Conservation (phyloP, 1,140 invertebrate species). For the Maconellicoccus hirsutus region DNA sequence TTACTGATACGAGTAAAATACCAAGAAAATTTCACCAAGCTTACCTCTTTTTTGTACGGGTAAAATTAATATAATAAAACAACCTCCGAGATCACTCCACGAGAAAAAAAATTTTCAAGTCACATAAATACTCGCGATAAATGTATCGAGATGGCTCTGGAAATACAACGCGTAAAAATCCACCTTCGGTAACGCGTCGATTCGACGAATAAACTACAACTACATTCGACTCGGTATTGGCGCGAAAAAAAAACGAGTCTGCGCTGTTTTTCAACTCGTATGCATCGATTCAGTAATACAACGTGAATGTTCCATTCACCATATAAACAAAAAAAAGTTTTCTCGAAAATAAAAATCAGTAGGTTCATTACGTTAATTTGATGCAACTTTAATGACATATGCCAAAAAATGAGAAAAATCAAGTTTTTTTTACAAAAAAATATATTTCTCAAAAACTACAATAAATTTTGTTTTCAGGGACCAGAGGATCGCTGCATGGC, state of each 20-base stretch:
- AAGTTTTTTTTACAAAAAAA: too few species aligned
- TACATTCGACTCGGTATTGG: neutral
- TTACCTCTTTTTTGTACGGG: too few species aligned
- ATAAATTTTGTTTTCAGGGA: too few species aligned
- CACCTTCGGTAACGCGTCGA: neutral
- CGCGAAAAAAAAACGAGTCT: conserved; percentile 6
- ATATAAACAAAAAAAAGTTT: neutral
- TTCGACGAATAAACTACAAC: neutral
- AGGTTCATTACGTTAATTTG: too few species aligned
- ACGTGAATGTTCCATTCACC: neutral
- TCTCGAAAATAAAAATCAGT: neutral
- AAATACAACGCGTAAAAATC: neutral
- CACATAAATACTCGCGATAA: neutral
- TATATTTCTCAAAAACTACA: too few species aligned
- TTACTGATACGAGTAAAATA: too few species aligned
- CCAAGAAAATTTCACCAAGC: too few species aligned
- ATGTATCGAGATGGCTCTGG: neutral
- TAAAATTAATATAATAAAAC: neutral
- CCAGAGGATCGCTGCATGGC: too few species aligned
- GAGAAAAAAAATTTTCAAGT: neutral
- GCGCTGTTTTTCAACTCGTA: neutral
- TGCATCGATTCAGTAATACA: neutral
- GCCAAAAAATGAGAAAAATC: too few species aligned
- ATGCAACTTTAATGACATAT: too few species aligned
- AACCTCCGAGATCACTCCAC: neutral